Evolutionary conservation across 1,140 invertebrate genomes (phyloP), one percentile per base, ranked within the genome.

Genomic region (Drosophila sulfurigaster): DNA sequence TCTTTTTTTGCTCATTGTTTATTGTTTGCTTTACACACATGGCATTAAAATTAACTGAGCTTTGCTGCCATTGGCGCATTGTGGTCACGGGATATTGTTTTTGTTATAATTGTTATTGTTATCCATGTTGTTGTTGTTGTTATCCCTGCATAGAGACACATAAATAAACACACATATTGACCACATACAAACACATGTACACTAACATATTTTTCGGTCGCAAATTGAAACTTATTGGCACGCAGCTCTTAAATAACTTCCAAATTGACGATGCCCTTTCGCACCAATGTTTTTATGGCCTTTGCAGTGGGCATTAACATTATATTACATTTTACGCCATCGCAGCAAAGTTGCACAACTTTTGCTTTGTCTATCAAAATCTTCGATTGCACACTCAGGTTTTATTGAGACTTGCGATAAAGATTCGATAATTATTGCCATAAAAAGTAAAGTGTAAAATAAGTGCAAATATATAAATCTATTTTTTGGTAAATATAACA

Each of bases 41-140:
- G 46, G 45, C 51, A 68, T 81, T 86, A 75, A 86, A 81, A 81
- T 86, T 70, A 86, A 86, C 78, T 79, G 67, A 54, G 59, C 62
- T 78, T 72, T 65, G 67, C 64, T 35, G 64, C 66, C 25, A 48
- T 68, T 59, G 43, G 72, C 58, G 45, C 49, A 48, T 63, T 81
- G 66, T 67, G 69, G 62, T 62, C 48, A 20, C 52, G 15, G 20
- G 46, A 52, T 70, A 54, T 46, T 63, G 32, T 10, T 46, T 46
- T 54, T 10, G 10, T 41, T 54, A 7, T 8, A 46, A 2, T 38
- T 58, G 20, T 68, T 48, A 4, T 46, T 43, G 15, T 56, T 30
- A 11, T 49, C 52, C 5, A 15, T 57, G 7, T 58, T 58, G 32
- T 68, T 48, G 16, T 49, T 64, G 10, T 28, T 58, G 11, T 59